These are phyloP conservation scores for Antedon mediterranea DNA, from an alignment of 53 echinoderm and acorn worm genomes.

Conservation along the genomic window DNA sequence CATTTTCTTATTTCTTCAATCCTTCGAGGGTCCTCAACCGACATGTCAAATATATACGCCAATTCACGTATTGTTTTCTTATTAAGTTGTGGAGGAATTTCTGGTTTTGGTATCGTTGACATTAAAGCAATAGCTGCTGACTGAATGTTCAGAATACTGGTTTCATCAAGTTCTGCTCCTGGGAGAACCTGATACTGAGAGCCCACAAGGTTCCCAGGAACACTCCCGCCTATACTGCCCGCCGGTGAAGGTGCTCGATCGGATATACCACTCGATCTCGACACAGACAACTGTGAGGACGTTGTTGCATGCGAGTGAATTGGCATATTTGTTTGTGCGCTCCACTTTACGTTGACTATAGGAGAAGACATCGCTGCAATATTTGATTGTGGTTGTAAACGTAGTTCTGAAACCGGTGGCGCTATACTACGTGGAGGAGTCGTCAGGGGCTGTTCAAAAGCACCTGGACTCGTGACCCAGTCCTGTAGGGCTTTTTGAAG, in stretches of 20 bases:
- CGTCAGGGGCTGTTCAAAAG: constrained; percentile 20
- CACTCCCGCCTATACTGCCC: not conserved
- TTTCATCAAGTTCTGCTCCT: not conserved
- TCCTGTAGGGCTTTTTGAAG: constrained; percentile 88
- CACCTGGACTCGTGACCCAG: constrained; percentile 52
- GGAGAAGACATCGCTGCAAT: not conserved
- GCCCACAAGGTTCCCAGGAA: not conserved
- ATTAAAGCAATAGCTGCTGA: constrained; percentile 4
- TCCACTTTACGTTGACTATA: not conserved
- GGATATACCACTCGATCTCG: not conserved
- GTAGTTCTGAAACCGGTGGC: not conserved
- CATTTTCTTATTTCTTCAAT: constrained; percentile 75
- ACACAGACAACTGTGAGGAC: not conserved
- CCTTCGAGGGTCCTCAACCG: constrained; percentile 53
- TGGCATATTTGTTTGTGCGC: not conserved
- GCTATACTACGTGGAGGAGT: not conserved
- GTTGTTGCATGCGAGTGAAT: not conserved
- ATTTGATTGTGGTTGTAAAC: not conserved
- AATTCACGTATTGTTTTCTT: constrained; percentile 44
- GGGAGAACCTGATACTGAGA: not conserved
- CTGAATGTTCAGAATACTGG: not conserved
- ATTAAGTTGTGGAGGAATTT: constrained; percentile 22
- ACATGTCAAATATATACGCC: constrained; percentile 70
- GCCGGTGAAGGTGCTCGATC: not conserved
- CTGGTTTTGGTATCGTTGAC: constrained; percentile 13